Conservation (phyloP, 1,140 invertebrate genomes). For the Venturia canescens region DNA sequence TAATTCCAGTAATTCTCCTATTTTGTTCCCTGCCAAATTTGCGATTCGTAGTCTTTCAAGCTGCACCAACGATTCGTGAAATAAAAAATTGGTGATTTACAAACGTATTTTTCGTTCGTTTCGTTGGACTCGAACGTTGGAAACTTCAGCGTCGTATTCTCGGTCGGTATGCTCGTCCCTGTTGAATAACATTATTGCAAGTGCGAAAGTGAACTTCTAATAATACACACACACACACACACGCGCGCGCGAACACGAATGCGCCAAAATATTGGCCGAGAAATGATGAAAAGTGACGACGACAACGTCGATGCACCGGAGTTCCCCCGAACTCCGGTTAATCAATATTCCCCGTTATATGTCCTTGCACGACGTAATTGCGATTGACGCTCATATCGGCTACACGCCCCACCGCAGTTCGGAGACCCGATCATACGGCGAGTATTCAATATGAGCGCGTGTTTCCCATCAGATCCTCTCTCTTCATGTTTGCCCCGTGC, state of each 20-base stretch:
- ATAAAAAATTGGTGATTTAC: too few relatives aligned
- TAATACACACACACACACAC: too few relatives aligned
- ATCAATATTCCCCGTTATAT: slow-evolving; percentile 3
- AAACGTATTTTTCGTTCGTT: too few relatives aligned
- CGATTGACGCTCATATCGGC: neutral
- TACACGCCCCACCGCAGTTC: neutral
- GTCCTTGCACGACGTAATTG: neutral
- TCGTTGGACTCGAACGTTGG: too few relatives aligned
- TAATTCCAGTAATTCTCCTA: too few relatives aligned
- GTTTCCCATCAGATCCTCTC: neutral
- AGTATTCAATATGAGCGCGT: neutral
- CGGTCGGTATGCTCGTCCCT: neutral
- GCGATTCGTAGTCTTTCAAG: too few relatives aligned
- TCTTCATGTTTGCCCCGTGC: neutral
- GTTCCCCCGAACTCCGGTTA: neutral
- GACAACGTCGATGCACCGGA: neutral
- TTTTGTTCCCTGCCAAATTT: too few relatives aligned
- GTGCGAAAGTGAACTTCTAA: neutral
- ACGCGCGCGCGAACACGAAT: too few relatives aligned
- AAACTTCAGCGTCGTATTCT: too few relatives aligned
- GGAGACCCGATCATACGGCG: neutral
- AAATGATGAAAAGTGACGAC: neutral
- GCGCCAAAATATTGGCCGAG: neutral
- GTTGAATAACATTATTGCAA: neutral
- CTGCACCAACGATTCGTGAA: too few relatives aligned